Evolutionary conservation across 2,888 invertebrate species (phyloP).

Genomic region (Tetheella fluctuosa): DNA sequence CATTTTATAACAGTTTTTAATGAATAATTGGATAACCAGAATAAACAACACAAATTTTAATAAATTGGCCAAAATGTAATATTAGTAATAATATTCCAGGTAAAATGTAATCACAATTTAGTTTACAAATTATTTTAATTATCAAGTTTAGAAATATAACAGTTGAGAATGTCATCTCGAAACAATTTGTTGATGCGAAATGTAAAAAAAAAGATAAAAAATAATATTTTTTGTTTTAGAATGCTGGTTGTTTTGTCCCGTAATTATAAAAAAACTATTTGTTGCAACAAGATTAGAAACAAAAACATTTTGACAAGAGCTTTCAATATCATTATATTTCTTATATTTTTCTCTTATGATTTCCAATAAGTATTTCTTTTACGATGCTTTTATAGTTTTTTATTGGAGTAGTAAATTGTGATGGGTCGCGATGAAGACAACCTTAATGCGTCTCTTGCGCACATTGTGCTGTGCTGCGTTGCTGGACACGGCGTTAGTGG

Average conservation of each 20-base stretch:
- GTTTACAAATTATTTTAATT: too few relatives aligned
- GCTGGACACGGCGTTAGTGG: slow-evolving; percentile 56
- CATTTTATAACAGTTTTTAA: too few relatives aligned
- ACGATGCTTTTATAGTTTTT: slow-evolving; percentile 24
- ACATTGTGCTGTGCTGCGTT: slow-evolving; percentile 63
- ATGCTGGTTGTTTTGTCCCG: background rate
- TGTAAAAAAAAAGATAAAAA: too few relatives aligned
- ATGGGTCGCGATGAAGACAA: slow-evolving; percentile 63
- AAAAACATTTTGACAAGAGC: background rate
- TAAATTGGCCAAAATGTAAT: too few relatives aligned
- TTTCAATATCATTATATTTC: slow-evolving; percentile 19
- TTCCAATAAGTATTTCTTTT: slow-evolving; percentile 16
- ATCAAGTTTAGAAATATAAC: too few relatives aligned
- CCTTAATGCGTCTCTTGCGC: slow-evolving; percentile 61
- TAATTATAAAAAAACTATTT: background rate
- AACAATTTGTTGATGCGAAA: too few relatives aligned
- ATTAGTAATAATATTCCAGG: too few relatives aligned
- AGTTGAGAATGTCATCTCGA: too few relatives aligned
- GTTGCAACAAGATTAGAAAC: background rate
- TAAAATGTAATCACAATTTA: too few relatives aligned
- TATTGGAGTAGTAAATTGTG: slow-evolving; percentile 32
- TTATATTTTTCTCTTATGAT: slow-evolving; percentile 15
- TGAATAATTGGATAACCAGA: too few relatives aligned
- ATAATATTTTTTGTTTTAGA: too few relatives aligned
- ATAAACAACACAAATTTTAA: too few relatives aligned